phyloP scores from a whole-genome alignment of 2,888 invertebrate genomes.

The Cerastoderma edule region DNA sequence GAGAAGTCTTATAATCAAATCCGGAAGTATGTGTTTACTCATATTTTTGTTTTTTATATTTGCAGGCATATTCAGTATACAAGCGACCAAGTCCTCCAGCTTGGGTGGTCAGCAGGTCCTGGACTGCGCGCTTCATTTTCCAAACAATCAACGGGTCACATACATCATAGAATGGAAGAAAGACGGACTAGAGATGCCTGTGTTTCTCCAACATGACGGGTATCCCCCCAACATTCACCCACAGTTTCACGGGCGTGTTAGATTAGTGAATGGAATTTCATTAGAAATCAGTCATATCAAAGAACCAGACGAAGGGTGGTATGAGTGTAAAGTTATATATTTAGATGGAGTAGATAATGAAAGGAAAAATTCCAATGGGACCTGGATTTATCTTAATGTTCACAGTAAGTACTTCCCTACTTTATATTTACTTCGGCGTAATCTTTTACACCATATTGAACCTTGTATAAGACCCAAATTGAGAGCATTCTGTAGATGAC shows the following conservation, averaged over 20 bases:
- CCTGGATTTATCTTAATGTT: constrained; percentile 99
- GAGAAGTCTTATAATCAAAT: too few relatives aligned
- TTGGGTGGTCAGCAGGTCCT: constrained; percentile 98
- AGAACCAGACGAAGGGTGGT: constrained; percentile 98
- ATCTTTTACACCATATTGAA: too few relatives aligned
- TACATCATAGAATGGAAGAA: constrained; percentile 99
- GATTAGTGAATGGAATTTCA: constrained; percentile 84
- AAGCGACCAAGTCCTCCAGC: constrained; percentile 92
- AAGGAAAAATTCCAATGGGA: constrained; percentile 88
- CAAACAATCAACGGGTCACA: constrained; percentile 97
- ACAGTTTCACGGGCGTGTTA: constrained; percentile 65
- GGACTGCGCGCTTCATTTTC: constrained; percentile 97
- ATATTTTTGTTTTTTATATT: constrained; percentile 20
- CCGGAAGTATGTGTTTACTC: too few relatives aligned
- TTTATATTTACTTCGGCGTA: too few relatives aligned
- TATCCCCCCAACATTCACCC: constrained; percentile 98
- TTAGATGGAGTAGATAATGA: constrained; percentile 95
- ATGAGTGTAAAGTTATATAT: constrained; percentile 96
- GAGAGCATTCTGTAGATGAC: too few relatives aligned
- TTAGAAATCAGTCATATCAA: constrained; percentile 97
- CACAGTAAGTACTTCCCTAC: constrained; percentile 88
- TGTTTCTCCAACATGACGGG: constrained; percentile 99
- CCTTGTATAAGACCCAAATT: too few relatives aligned
- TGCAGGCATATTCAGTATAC: constrained; percentile 60
- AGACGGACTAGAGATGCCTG: constrained; percentile 98